Conservation (phyloP, 2,797 vertebrate species). For the Simalia tracyae region DNA sequence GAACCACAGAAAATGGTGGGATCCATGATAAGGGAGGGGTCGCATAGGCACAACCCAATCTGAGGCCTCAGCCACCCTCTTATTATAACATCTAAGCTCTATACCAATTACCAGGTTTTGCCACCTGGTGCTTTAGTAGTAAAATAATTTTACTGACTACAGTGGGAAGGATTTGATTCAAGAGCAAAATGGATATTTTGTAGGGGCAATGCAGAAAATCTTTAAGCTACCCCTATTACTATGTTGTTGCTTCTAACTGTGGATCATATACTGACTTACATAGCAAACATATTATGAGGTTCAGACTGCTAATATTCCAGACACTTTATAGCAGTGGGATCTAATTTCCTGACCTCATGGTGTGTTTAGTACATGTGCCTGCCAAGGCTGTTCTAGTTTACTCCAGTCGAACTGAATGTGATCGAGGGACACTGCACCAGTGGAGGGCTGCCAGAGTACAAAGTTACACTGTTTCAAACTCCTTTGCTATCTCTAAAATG, state of each 20-base stretch:
- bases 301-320: slow-evolving; percentile 3
- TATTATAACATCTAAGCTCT: background rate
- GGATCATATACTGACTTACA: background rate
- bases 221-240: background rate
- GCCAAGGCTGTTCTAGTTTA: background rate
- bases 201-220: background rate
- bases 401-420: background rate
- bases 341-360: background rate
- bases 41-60: background rate
- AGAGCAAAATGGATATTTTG: background rate
- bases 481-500: slow-evolving; percentile 22
- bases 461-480: slow-evolving; percentile 19
- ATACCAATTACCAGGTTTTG: background rate
- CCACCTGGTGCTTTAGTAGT: background rate
- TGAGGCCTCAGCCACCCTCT: background rate
- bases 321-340: slow-evolving; percentile 8
- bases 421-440: background rate
- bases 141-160: background rate
- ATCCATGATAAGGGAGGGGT: background rate
- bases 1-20: background rate
- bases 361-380: slow-evolving; percentile 5
- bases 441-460: slow-evolving; percentile 12
- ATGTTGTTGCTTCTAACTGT: background rate
- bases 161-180: background rate
- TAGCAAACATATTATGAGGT: background rate